Base-by-base conservation (phyloP, 2,113 vertebrate genomes). In the Ctenodactylus gundi region DNA sequence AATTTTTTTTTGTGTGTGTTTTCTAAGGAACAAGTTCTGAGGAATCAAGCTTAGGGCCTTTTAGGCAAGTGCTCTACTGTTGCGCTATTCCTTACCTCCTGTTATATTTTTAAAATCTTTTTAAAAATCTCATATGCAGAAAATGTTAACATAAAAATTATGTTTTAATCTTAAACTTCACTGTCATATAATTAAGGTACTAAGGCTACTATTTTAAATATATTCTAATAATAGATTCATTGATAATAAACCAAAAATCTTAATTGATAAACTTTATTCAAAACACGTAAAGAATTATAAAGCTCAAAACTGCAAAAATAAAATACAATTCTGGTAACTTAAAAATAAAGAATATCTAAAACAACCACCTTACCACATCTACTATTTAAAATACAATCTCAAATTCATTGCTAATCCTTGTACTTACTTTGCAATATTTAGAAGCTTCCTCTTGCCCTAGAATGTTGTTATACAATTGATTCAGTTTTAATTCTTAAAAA, bases 301-400 rank as follows among this genome's bases (percentile, higher is more conserved):
- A 98, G 87, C 97, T 93, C 53, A 86, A 95, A 97, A 88, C 64
- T 98, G 90, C 41, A 97, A 98, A 98, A 97, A 96, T 97, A 98
- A 97, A 97, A 95, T 62, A 88, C 87, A 60, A 60, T 96, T 96
- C 82, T 97, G 96, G 97, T 72, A 91, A 57, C 68, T 95, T 78
- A 90, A 83, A 88, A 96, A 95, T 95, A 94, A 91, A 72, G 49
- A 95, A 57, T 77, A 94, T 76, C 95, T 94, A 97, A 18, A 94
- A 96, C 64, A 92, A 84, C 34, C 91, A 93, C 51, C 85, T 64
- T 72, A 82, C 8, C 46, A 65, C 58, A 86, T 25, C 67, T 94
- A 97, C 12, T 46, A 88, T 77, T 77, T 92, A 91, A 78, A 97
- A 90, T 51, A 93, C 21, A 80, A 85, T 89, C 17, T 92, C 51